Conservation (phyloP, 1,140 invertebrate species). For the Bombus pascuorum region DNA sequence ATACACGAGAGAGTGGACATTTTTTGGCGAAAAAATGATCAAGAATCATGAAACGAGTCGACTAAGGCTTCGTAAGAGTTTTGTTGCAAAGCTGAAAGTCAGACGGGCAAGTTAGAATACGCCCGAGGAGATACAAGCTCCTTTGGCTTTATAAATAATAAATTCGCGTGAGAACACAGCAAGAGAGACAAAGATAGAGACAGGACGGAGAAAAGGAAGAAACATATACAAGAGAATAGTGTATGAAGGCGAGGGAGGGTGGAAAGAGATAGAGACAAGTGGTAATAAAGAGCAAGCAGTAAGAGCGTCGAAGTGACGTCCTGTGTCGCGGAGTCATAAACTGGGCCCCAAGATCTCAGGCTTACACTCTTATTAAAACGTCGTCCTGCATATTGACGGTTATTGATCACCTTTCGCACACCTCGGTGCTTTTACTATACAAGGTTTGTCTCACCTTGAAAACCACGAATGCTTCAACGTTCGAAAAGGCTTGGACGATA, state of each 20-base stretch:
- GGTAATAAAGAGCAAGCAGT: constrained; percentile 77
- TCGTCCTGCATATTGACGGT: constrained; percentile 77
- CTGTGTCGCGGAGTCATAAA: constrained; percentile 80
- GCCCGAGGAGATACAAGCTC: constrained; percentile 65
- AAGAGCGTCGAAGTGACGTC: constrained; percentile 78
- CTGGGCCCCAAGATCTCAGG: constrained; percentile 70
- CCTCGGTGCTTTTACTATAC: constrained; percentile 69
- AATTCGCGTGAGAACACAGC: constrained; percentile 66
- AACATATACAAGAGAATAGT: constrained; percentile 11
- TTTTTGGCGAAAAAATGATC: neutral
- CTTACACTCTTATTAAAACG: constrained; percentile 78
- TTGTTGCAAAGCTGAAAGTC: constrained; percentile 33
- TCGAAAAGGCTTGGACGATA: neutral
- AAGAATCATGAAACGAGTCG: neutral
- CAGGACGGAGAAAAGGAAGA: constrained; percentile 30
- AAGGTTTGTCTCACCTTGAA: constrained; percentile 59
- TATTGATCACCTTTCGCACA: constrained; percentile 75
- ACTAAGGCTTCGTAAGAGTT: neutral
- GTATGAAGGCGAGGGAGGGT: constrained; percentile 13
- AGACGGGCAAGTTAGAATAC: constrained; percentile 41
- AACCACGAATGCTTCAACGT: constrained; percentile 31
- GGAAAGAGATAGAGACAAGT: constrained; percentile 68
- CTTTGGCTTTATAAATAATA: constrained; percentile 80
- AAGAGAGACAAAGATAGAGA: neutral
- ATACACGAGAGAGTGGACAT: neutral